phyloP scores from a whole-genome alignment of 2,113 vertebrate species.

The Eurystomus gularis region DNA sequence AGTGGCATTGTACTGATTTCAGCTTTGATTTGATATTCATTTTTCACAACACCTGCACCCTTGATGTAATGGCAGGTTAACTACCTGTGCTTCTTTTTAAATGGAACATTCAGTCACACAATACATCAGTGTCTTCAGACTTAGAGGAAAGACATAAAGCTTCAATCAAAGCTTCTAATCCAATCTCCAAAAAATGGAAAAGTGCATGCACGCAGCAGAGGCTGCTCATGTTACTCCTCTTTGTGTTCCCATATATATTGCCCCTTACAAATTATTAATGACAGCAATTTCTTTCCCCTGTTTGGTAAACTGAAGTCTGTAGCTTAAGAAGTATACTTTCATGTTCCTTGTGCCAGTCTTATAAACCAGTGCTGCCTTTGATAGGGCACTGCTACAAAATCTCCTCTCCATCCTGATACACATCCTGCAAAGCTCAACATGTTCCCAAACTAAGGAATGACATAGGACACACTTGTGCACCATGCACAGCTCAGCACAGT shows the following conservation, averaged over 20 bases:
- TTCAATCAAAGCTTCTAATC: neutral
- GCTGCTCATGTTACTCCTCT: neutral
- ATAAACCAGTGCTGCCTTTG: neutral
- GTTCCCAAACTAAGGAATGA: neutral
- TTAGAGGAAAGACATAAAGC: neutral
- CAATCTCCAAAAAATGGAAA: neutral
- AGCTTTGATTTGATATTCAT: neutral
- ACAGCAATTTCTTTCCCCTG: neutral
- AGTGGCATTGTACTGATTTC: neutral
- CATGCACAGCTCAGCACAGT: neutral
- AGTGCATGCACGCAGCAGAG: neutral
- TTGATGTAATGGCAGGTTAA: neutral
- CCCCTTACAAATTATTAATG: neutral
- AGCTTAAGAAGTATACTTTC: neutral
- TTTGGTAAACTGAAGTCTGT: neutral
- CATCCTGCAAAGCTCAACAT: neutral
- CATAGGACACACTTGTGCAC: rapidly evolving
- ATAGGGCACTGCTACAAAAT: neutral
- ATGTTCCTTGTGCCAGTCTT: neutral
- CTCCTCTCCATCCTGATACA: neutral
- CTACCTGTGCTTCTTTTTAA: neutral
- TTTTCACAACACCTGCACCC: neutral
- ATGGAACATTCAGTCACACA: neutral
- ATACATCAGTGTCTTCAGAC: neutral
- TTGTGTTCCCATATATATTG: neutral